These are phyloP conservation scores for Capitulum mitella DNA, from an alignment of 2,888 invertebrate species.

Conservation along the genomic window DNA sequence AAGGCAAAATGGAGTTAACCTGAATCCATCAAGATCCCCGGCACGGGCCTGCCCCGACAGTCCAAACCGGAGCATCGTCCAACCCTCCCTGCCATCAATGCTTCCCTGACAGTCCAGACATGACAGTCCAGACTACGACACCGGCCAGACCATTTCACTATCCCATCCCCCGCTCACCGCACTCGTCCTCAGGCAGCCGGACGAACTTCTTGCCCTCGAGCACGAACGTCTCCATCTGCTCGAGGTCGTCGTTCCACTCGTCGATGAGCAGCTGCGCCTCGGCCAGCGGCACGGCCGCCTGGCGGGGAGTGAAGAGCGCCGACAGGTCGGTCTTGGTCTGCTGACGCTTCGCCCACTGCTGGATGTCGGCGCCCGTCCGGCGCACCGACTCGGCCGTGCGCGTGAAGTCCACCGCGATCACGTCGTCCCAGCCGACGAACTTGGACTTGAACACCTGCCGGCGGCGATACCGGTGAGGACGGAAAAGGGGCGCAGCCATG, in stretches of 20 bases:
- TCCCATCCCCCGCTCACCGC: no score
- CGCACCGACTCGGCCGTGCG: slow-evolving; percentile 95
- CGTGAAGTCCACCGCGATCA: slow-evolving; percentile 97
- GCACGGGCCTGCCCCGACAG: no score
- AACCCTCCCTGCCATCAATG: no score
- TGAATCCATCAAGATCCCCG: no score
- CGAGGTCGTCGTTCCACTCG: slow-evolving; percentile 98
- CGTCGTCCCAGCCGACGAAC: slow-evolving; percentile 97
- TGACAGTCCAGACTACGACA: no score
- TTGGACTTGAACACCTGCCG: slow-evolving; percentile 86
- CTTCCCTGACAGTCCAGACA: no score
- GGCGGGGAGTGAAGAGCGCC: slow-evolving; percentile 89
- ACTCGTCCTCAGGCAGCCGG: slow-evolving; percentile 85
- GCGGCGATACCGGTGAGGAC: no score
- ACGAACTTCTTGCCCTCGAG: slow-evolving; percentile 95
- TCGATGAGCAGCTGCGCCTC: slow-evolving; percentile 83
- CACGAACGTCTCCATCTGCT: slow-evolving; percentile 95
- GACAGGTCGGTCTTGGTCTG: slow-evolving; percentile 89
- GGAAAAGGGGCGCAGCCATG: no score
- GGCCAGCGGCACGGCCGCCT: slow-evolving; percentile 71
- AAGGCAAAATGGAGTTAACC: no score
- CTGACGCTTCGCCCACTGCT: slow-evolving; percentile 80
- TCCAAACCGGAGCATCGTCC: no score
- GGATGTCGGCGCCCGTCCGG: slow-evolving; percentile 91
- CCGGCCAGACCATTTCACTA: no score